Evolutionary conservation across 2,888 invertebrate genomes (phyloP).

Genomic region (Thymelicus sylvestris): DNA sequence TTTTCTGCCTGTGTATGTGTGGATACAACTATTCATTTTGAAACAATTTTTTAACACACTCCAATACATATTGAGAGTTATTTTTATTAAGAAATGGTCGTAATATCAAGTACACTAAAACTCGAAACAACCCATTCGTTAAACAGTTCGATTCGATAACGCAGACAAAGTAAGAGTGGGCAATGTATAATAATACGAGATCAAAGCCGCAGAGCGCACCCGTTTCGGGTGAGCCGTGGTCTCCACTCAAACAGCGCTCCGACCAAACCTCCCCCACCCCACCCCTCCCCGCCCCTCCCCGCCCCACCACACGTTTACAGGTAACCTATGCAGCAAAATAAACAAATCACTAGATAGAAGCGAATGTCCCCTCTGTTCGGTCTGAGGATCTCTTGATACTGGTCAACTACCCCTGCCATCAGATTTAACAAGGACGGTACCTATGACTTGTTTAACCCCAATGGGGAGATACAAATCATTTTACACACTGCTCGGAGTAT

Average conservation of each 20-base stretch:
- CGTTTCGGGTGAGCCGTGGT: neutral
- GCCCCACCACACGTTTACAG: neutral
- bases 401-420: neutral
- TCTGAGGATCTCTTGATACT: neutral
- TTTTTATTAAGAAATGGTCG: too few species aligned
- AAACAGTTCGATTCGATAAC: too few species aligned
- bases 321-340: neutral
- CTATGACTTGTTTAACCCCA: too few species aligned
- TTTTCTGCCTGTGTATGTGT: too few species aligned
- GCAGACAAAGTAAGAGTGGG: neutral
- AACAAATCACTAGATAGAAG: constrained; percentile 8
- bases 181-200: neutral
- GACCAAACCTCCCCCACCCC: neutral
- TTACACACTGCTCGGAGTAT: neutral
- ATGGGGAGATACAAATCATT: too few species aligned
- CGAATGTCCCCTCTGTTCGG: neutral
- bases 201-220: neutral
- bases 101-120: too few species aligned
- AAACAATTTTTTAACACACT: too few species aligned
- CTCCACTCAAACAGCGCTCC: neutral
- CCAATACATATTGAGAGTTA: too few species aligned
- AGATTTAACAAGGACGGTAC: too few species aligned
- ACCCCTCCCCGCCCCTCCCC: neutral
- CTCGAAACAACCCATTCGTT: too few species aligned
- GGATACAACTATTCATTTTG: too few species aligned